These are phyloP conservation scores for Sebastiscus tertius DNA, from an alignment of 2,797 vertebrate genomes.

Conservation along the genomic window DNA sequence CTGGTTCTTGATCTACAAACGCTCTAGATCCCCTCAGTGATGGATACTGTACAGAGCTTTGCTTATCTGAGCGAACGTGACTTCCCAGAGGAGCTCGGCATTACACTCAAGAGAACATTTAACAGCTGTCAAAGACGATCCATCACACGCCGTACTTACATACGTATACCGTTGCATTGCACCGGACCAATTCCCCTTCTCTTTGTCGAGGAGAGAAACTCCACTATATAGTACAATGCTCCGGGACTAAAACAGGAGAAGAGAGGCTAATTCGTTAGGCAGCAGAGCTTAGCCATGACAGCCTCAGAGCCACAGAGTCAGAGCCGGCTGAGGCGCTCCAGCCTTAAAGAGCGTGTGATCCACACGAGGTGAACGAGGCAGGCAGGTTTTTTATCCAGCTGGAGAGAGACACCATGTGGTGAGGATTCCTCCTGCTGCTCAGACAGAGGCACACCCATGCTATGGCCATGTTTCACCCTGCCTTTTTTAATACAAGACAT, in stretches of 20 bases:
- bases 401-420: constrained; percentile 89
- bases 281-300: constrained; percentile 59
- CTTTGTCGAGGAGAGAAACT: constrained; percentile 56
- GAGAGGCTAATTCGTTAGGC: constrained; percentile 63
- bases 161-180: constrained; percentile 47
- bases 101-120: constrained; percentile 79
- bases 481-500: neutral
- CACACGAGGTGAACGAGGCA: constrained; percentile 56
- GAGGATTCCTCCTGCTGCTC: constrained; percentile 78
- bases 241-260: constrained; percentile 48
- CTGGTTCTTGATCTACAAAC: constrained; percentile 61
- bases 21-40: constrained; percentile 54
- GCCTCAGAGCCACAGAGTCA: constrained; percentile 49
- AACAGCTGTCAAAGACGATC: constrained; percentile 77
- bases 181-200: constrained; percentile 42
- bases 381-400: constrained; percentile 80
- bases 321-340: constrained; percentile 50
- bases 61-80: constrained; percentile 70
- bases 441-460: constrained; percentile 50
- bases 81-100: constrained; percentile 66
- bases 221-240: constrained; percentile 46
- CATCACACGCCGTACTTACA: constrained; percentile 66
- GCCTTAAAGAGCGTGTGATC: constrained; percentile 61
- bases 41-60: constrained; percentile 57
- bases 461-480: constrained; percentile 10